phyloP scores from a whole-genome alignment of 2,113 vertebrate genomes.

The Mormoops blainvillei region DNA sequence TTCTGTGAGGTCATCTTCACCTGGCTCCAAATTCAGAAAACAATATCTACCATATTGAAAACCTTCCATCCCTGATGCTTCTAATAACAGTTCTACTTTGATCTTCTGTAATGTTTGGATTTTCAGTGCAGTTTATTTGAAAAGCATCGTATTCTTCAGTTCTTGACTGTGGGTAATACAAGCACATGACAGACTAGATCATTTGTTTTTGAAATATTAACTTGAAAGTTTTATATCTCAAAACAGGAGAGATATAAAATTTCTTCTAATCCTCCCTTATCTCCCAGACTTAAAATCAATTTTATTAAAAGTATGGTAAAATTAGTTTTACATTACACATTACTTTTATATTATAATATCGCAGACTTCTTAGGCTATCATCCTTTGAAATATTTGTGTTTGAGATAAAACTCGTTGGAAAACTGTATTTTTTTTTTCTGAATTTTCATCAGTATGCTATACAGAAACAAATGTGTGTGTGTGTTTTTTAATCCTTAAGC shows the following conservation, averaged over 20 bases:
- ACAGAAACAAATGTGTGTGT: background rate
- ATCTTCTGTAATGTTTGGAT: background rate
- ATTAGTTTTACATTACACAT: background rate
- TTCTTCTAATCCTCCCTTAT: background rate
- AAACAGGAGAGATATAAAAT: background rate
- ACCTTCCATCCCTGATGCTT: background rate
- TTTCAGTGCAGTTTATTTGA: background rate
- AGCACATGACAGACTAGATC: background rate
- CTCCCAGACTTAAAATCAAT: background rate
- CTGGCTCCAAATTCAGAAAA: background rate
- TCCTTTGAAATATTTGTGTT: background rate
- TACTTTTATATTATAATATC: background rate
- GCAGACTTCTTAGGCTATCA: background rate
- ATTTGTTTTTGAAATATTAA: background rate
- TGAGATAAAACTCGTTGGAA: constrained; percentile 10
- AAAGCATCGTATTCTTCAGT: background rate
- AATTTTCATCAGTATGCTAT: background rate
- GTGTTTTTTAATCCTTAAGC: background rate
- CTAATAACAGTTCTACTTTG: background rate
- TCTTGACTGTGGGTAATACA: background rate
- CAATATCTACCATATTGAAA: background rate
- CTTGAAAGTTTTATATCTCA: background rate
- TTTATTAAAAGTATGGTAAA: background rate
- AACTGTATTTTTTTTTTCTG: background rate
- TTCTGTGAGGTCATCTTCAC: background rate